Evolutionary conservation across 1,140 invertebrate genomes (phyloP), one percentile per base, ranked within the genome.

Genomic region (Lepidurus apus): DNA sequence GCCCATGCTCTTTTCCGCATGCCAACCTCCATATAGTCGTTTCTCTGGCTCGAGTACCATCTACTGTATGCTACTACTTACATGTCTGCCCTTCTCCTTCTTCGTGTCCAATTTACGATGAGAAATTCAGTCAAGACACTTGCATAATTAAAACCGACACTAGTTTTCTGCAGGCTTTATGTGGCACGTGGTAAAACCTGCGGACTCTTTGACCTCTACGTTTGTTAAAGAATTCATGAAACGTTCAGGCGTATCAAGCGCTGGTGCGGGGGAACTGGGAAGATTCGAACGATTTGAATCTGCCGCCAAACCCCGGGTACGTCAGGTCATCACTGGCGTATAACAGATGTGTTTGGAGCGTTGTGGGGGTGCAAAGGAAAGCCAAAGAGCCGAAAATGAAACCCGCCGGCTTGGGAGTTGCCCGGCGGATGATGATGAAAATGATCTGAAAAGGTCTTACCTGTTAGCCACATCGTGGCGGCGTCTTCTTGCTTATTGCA

Each of bases 61-160:
- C 45, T 21, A 65, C 53, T 65, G 53, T 4, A 34, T 34, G 34
- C 34, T 34, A 34, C 34, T 34, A 3, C 34, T 34, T 34, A 34
- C 34, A 34, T 34, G 34, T 34, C 13, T 65, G 53, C 53, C 53
- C 53, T 65, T 65, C 17, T 65, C 21, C 47, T 9, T 7, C 53
- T 21, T 7, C 17, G 53, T 34, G 34, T 34, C 34, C 34, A 65
- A 65, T 65, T 65, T 65, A 65, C 53, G 53, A 65, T 7, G 21
- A 13, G 13, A 17, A 21, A 21, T n/a, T 13, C 53, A 47, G 45
- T 47, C 45, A 65, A 65, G 53, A 65, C 53, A 65, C 53, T n/a
- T 65, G 53, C 53, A 65, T 65, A 65, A 65, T 65, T 13, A 65
- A 65, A 65, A 21, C 21, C 53, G 53, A 13, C 53, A 65, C 53